phyloP scores from a whole-genome alignment of 2,797 vertebrate species.

The Sternotherus odoratus region DNA sequence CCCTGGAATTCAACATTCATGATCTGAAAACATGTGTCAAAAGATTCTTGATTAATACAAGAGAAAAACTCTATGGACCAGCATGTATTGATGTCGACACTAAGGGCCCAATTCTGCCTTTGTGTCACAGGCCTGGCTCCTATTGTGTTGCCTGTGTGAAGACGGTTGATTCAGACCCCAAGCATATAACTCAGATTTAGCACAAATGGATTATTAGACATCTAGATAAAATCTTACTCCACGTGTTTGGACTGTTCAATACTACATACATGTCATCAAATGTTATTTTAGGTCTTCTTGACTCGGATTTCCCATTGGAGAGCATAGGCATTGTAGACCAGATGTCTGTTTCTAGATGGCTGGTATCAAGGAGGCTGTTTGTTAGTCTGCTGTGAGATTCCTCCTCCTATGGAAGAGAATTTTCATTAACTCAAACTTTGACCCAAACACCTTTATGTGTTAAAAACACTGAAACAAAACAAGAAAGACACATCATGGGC shows the following conservation, averaged over 20 bases:
- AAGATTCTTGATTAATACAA: conserved; percentile 59
- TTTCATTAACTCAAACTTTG: conserved; percentile 33
- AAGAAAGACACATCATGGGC: not conserved
- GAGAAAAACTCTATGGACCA: conserved; percentile 56
- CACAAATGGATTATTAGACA: not conserved
- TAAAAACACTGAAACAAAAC: not conserved
- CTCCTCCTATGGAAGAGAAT: conserved; percentile 83
- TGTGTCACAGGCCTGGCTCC: not conserved
- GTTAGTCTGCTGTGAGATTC: conserved; percentile 84
- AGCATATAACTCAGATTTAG: not conserved
- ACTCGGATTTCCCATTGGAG: conserved; percentile 85
- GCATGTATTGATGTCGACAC: conserved; percentile 14
- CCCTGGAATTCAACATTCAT: not conserved
- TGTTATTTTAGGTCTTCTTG: conserved; percentile 90
- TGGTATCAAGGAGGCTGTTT: conserved; percentile 88
- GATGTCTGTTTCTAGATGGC: conserved; percentile 87
- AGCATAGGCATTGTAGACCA: conserved; percentile 86
- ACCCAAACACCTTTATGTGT: conserved; percentile 4
- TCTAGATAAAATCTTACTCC: not conserved
- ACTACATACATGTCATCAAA: conserved; percentile 93
- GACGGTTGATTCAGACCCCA: not conserved
- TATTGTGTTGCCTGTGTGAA: not conserved
- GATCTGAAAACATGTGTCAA: conserved; percentile 67
- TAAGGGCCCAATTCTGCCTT: not conserved
- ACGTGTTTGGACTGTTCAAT: not conserved